phyloP scores from a whole-genome alignment of 2,888 invertebrate species.

The Xestobium rufovillosum region DNA sequence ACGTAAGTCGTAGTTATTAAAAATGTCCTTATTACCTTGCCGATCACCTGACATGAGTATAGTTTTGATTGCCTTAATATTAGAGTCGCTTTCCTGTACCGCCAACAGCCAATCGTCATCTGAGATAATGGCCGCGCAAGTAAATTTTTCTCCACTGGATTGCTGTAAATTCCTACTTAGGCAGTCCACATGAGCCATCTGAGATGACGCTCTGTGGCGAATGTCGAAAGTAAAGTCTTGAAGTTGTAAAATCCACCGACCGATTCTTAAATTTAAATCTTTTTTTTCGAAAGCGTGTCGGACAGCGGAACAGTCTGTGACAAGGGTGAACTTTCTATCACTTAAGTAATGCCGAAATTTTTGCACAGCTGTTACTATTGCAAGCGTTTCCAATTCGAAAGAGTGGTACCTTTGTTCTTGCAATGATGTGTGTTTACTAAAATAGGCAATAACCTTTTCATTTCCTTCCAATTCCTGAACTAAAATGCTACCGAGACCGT shows the following conservation, averaged over 20 bases:
- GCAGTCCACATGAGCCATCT: constrained; percentile 14
- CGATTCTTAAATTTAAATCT: constrained; percentile 13
- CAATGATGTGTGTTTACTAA: constrained; percentile 25
- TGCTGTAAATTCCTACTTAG: constrained; percentile 9
- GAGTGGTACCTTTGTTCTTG: constrained; percentile 20
- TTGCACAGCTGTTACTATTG: constrained; percentile 14
- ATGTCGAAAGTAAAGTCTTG: constrained; percentile 9
- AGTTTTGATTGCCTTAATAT: too few relatives aligned
- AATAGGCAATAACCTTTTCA: constrained; percentile 28
- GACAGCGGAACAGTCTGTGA: constrained; percentile 19
- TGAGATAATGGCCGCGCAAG: neutral
- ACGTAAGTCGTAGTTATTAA: too few relatives aligned
- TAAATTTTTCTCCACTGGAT: too few relatives aligned
- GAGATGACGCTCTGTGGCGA: constrained; percentile 2
- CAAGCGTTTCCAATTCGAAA: constrained; percentile 20
- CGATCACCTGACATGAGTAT: too few relatives aligned
- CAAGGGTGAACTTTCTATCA: constrained; percentile 12
- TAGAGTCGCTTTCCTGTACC: too few relatives aligned
- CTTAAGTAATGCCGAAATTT: constrained; percentile 15
- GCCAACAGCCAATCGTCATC: neutral
- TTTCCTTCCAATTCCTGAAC: constrained; percentile 10
- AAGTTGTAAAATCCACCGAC: constrained; percentile 12
- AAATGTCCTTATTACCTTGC: too few relatives aligned
- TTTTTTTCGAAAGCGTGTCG: constrained; percentile 13
- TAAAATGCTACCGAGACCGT: constrained; percentile 11